phyloP scores from a whole-genome alignment of 2,113 vertebrate genomes.

The Lamprotornis superbus region DNA sequence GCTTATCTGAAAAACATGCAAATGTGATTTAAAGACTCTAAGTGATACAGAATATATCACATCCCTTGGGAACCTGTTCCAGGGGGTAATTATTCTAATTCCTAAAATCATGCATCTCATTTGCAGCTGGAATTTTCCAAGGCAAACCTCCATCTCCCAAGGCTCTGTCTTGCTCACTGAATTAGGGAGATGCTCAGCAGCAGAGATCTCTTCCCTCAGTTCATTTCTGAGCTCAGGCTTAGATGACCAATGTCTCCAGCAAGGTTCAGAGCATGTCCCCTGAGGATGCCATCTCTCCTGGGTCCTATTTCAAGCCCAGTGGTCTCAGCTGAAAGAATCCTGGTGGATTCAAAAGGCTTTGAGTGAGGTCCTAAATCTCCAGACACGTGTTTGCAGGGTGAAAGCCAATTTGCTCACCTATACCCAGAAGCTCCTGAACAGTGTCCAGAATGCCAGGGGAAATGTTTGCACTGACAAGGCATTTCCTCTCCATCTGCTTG shows the following conservation, averaged over 20 bases:
- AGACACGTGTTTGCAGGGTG: background rate
- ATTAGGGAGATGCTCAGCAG: background rate
- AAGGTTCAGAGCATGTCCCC: background rate
- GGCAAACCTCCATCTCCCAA: background rate
- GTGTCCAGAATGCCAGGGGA: background rate
- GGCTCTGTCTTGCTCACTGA: background rate
- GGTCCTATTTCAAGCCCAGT: background rate
- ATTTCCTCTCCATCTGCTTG: background rate
- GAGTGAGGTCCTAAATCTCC: background rate
- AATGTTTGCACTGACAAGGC: background rate
- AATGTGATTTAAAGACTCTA: constrained; percentile 62
- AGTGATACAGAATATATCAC: constrained; percentile 55
- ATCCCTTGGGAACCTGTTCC: constrained; percentile 51
- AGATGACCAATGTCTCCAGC: background rate
- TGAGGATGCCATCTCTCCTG: background rate
- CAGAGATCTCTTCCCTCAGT: background rate
- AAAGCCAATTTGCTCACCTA: background rate
- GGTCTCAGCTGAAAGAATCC: background rate
- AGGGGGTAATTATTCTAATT: constrained; percentile 65
- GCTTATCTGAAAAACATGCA: constrained; percentile 41
- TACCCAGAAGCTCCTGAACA: background rate
- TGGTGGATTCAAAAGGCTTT: background rate
- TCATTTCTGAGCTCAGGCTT: background rate
- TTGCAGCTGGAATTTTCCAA: constrained; percentile 60
- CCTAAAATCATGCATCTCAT: constrained; percentile 51